These are phyloP conservation scores for Ormyrus labotus DNA, from an alignment of 2,888 invertebrate genomes.

Conservation along the genomic window DNA sequence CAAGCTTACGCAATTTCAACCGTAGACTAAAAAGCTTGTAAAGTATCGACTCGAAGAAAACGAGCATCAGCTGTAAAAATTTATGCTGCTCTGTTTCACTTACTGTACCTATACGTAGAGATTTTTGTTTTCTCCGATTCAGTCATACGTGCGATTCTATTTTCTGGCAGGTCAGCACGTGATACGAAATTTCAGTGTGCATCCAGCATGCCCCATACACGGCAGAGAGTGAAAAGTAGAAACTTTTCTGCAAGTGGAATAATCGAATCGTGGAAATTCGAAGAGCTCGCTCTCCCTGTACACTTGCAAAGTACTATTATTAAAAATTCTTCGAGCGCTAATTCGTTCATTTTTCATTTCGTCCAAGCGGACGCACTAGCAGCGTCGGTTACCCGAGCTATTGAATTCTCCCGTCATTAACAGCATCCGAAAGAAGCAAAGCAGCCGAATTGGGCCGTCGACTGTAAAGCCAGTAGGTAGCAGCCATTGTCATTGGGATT, in stretches of 20 bases:
- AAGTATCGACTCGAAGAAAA: slow-evolving; percentile 4
- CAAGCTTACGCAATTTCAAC: background rate
- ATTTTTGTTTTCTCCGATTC: slow-evolving; percentile 41
- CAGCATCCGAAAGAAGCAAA: too few relatives aligned
- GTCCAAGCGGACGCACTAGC: too few relatives aligned
- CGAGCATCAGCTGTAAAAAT: slow-evolving; percentile 17
- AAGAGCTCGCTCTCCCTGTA: background rate
- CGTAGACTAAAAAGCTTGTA: background rate
- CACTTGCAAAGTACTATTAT: background rate
- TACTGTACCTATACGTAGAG: background rate
- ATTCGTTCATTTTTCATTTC: too few relatives aligned
- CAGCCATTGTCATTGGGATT: too few relatives aligned
- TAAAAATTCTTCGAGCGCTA: too few relatives aligned
- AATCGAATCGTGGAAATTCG: background rate
- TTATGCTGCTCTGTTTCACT: slow-evolving; percentile 40
- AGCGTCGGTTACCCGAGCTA: too few relatives aligned
- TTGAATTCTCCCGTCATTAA: too few relatives aligned
- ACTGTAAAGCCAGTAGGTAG: too few relatives aligned
- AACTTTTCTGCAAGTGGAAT: slow-evolving; percentile 38
- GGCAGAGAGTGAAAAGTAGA: slow-evolving; percentile 32
- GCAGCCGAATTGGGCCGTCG: too few relatives aligned
- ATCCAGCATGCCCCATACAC: slow-evolving; percentile 39
- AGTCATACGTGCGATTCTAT: slow-evolving; percentile 59
- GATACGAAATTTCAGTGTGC: slow-evolving; percentile 61
- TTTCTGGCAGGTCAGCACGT: slow-evolving; percentile 60